These are phyloP conservation scores for Apodemia duryi DNA, from an alignment of 2,888 invertebrate species.

Conservation along the genomic window DNA sequence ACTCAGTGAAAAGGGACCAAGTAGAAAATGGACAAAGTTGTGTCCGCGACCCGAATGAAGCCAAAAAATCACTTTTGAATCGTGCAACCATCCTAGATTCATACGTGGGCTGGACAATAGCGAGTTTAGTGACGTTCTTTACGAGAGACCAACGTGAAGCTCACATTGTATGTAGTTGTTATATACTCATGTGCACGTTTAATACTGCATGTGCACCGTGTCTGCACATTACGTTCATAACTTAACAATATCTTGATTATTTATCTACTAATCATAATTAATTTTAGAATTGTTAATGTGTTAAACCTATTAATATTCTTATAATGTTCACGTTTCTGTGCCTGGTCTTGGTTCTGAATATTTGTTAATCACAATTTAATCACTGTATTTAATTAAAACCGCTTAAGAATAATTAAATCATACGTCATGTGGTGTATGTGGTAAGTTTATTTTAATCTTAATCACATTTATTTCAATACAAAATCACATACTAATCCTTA, in stretches of 20 bases:
- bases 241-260: background rate
- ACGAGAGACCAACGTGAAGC: conserved; percentile 56
- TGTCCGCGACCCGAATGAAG: conserved; percentile 52
- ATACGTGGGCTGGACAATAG: conserved; percentile 68
- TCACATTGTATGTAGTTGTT: conserved; percentile 62
- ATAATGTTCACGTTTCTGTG: too few relatives aligned
- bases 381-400: too few relatives aligned
- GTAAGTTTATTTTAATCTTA: too few relatives aligned
- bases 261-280: too few relatives aligned
- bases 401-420: too few relatives aligned
- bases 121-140: conserved; percentile 68
- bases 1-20: conserved; percentile 45
- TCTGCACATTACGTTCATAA: conserved; percentile 20
- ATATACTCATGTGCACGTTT: conserved; percentile 17
- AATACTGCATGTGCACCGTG: conserved; percentile 25
- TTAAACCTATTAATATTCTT: too few relatives aligned
- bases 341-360: too few relatives aligned
- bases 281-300: too few relatives aligned
- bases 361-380: too few relatives aligned
- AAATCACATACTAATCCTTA: conserved; percentile 36
- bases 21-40: conserved; percentile 46
- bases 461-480: background rate
- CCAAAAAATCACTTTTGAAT: conserved; percentile 55
- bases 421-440: too few relatives aligned
- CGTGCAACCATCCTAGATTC: conserved; percentile 66